Percentiles rank a stretch among this genome's conserved stretches.
phyloP scores from a whole-genome alignment of 2,113 vertebrate genomes.

The Irena cyanogastra region DNA sequence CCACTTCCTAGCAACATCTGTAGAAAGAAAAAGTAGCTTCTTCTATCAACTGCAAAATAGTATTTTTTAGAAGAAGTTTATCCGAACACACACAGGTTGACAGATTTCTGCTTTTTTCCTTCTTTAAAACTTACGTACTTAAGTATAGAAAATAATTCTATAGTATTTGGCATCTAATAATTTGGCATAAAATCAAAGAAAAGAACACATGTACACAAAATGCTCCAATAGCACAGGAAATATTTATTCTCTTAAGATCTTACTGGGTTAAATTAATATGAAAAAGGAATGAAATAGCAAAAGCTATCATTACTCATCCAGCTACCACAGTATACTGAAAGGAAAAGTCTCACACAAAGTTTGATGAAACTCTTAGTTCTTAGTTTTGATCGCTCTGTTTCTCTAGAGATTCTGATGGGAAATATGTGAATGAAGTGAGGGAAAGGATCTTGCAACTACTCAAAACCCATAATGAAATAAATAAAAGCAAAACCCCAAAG shows the following conservation, averaged over 20 bases:
- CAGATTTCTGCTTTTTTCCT: not conserved
- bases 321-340: not conserved
- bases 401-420: not conserved
- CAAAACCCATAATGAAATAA: not conserved
- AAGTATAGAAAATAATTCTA: not conserved
- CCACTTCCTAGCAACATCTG: not conserved
- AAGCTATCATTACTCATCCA: not conserved
- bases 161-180: not conserved
- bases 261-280: not conserved
- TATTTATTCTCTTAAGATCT: not conserved
- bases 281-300: not conserved
- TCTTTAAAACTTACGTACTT: not conserved
- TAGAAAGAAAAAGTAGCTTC: not conserved
- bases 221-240: not conserved
- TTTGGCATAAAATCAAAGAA: not conserved
- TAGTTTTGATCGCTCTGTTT: not conserved
- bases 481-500: not conserved
- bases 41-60: not conserved
- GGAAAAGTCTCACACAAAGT: not conserved
- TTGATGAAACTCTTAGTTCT: not conserved
- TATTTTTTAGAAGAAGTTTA: not conserved
- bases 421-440: not conserved
- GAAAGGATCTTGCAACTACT: not conserved
- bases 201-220: not conserved
- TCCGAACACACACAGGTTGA: not conserved